Base-by-base conservation (phyloP, 2,113 vertebrate species). In the Chloropsis hardwickii region DNA sequence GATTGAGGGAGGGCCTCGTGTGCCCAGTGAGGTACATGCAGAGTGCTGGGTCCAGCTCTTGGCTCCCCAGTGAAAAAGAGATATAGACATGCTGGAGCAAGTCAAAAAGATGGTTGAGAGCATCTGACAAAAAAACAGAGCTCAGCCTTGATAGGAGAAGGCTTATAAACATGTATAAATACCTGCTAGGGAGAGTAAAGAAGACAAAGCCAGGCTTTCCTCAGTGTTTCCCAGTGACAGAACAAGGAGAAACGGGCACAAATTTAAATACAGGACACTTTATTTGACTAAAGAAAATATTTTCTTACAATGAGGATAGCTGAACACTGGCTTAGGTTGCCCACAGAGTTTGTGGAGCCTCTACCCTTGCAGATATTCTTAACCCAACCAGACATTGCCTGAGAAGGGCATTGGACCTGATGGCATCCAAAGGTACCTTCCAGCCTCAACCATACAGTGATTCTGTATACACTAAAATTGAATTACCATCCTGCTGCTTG, bases 351-450 rank as follows among this genome's bases (percentile, higher is more conserved):
- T 71, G 56, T 31, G 5, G 48, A 81, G 19, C 51, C 56, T 64
- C 73, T 61, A 7, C 12, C 20, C n/a, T 42, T 66, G 14, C 29
- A 60, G 14, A 25, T 33, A 42, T 4, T 86, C 54, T 82, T 76
- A 90, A 61, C 5, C 9, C 8, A 45, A 35, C 6, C 16, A 5
- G 23, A 29, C 3, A 24, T 1, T 0, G 23, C 58, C 50, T 6
- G 12, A 74, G 39, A 85, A 82, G 10, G 9, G 3, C 0, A 0
- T 3, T 61, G 51, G 77, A 81, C 15, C 17, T 67, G 40, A 61
- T 20, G 33, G 37, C 8, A 9, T 53, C 57, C 74, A 67, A 14
- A 64, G 9, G 16, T 12, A 11, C 10, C 31, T 56, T 81, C 44
- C 31, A 69, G n/a, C 15, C 50, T 58, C 71, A 65, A 48, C 18